Base-by-base conservation (phyloP, 2,113 vertebrate species). In the Piliocolobus tephrosceles region DNA sequence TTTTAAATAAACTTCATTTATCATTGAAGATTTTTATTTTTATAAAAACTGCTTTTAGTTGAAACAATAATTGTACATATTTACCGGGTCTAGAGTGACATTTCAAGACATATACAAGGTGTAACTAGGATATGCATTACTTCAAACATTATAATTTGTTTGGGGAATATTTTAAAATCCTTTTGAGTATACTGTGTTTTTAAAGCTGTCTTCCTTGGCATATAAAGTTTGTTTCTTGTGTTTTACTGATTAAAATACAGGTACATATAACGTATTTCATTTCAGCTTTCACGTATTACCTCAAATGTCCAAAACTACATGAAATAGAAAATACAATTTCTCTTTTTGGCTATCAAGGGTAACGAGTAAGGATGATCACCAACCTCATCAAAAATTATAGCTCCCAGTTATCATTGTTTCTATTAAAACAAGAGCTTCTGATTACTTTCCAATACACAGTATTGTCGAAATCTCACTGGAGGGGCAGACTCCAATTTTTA, bases 381-480 rank as follows among this genome's bases (percentile, higher is more conserved):
- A 47, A 72, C 40, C 20, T 83, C 9, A 68, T 82, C 72, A 97
- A 86, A 88, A 52, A 43, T 11, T 1, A 47, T 72, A 81, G 22
- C 32, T 90, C 47, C 8, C 35, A n/a, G 14, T 47, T 47, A 72
- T 82, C 66, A 50, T 35, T 70, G 79, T 87, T 96, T 89, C 73
- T 89, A 82, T 40, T 83, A 92, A 91, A 96, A 89, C 88, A 57
- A 75, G 68, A 9, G 13, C 91, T 75, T 97, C n/a, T 79, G 94
- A 58, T 94, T 94, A 84, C 27, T 70, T 58, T 50, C 22, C 27
- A 80, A 58, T 38, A 52, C 68, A 32, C 55, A 93, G 79, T 75
- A 79, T 90, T 68, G 76, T 73, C 45, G 93, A 85, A 89, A 89
- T 45, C 35, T 50, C 73, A 83, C 57, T 68, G 68, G 40, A 88